Percentiles rank a stretch among this genome's conserved stretches.
phyloP scores from a whole-genome alignment of 2,113 vertebrate species.

The Gyps fulvus region DNA sequence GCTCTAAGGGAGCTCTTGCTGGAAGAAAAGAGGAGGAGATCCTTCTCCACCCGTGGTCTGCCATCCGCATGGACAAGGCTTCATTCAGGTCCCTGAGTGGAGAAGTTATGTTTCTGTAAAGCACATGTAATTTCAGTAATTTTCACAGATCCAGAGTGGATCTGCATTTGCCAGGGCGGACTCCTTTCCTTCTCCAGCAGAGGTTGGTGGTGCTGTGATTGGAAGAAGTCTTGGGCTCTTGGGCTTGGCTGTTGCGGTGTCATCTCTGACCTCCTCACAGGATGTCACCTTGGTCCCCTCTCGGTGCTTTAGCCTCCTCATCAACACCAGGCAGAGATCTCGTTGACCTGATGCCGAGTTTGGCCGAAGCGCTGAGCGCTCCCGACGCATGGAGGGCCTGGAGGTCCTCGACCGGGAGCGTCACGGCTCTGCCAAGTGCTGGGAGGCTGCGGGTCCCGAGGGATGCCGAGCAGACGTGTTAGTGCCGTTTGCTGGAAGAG shows the following conservation, averaged over 20 bases:
- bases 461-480: background rate
- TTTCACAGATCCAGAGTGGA: background rate
- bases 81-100: background rate
- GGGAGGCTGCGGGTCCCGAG: background rate
- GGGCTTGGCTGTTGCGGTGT: background rate
- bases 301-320: rapidly evolving
- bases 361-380: background rate
- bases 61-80: background rate
- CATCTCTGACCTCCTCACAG: background rate
- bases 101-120: background rate
- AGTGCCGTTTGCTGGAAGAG: background rate
- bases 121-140: rapidly evolving
- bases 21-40: background rate
- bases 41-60: background rate
- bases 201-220: rapidly evolving
- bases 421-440: rapidly evolving
- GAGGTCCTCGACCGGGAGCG: background rate
- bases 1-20: background rate
- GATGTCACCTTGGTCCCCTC: background rate
- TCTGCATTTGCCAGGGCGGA: background rate
- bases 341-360: background rate
- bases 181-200: background rate
- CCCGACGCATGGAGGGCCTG: background rate
- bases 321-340: background rate
- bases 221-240: background rate